Conservation (phyloP, 2,797 vertebrate species). For the Acanthornis magna region DNA sequence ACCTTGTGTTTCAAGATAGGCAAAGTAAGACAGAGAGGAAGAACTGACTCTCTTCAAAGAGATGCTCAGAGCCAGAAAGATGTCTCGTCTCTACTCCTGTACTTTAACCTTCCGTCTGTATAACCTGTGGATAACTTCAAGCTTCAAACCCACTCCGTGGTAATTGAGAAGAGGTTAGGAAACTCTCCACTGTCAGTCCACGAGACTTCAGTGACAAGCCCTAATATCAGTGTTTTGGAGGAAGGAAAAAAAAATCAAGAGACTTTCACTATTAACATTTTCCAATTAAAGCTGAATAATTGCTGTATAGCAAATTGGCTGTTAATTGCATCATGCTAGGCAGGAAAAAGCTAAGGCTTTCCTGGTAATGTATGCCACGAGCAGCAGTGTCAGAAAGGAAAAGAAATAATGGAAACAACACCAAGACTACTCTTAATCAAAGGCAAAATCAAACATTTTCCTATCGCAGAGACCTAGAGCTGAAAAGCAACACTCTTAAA, state of each 20-base stretch:
- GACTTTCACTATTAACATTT: neutral
- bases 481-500: neutral
- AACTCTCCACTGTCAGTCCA: constrained; percentile 14
- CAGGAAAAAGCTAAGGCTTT: neutral
- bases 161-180: constrained; percentile 43
- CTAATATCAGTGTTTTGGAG: neutral
- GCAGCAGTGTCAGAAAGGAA: neutral
- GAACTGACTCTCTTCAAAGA: constrained; percentile 41
- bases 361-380: neutral
- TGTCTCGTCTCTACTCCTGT: neutral
- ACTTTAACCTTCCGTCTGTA: constrained; percentile 39
- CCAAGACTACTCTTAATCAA: neutral
- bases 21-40: constrained; percentile 31
- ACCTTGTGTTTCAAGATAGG: constrained; percentile 29
- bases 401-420: neutral
- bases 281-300: neutral
- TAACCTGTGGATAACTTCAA: constrained; percentile 43
- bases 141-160: constrained; percentile 29
- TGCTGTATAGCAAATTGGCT: neutral
- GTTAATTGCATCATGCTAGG: neutral
- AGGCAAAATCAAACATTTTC: neutral
- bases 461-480: neutral
- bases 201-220: neutral
- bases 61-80: constrained; percentile 2
- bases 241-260: neutral